These are phyloP conservation scores for Smittia aterrima DNA, from an alignment of 2,888 invertebrate genomes.

Conservation along the genomic window DNA sequence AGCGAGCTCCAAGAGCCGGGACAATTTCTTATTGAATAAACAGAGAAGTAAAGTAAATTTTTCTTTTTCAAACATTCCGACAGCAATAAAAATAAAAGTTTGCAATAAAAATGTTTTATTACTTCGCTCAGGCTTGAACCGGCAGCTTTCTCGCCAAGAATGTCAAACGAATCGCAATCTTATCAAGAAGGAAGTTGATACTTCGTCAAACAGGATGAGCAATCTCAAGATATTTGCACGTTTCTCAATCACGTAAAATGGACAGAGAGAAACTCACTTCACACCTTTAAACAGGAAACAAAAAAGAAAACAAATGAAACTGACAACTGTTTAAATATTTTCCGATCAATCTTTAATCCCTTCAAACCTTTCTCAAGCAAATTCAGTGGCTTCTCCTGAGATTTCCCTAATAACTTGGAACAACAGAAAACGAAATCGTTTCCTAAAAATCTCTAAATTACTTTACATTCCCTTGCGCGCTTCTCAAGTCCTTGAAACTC, in stretches of 20 bases:
- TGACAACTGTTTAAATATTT: neutral
- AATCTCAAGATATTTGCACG: neutral
- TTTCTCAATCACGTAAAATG: neutral
- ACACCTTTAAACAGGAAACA: constrained; percentile 34
- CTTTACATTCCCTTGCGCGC: neutral
- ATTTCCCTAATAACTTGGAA: too few species aligned
- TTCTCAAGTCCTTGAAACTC: neutral
- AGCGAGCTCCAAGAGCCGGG: too few species aligned
- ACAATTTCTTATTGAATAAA: neutral
- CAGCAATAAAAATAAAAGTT: neutral
- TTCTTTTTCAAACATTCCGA: neutral
- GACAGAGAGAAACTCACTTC: too few species aligned
- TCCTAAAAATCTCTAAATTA: neutral
- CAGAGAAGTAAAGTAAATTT: constrained; percentile 1
- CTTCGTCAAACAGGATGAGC: neutral
- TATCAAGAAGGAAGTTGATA: neutral
- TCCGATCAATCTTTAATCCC: too few species aligned
- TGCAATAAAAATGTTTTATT: neutral
- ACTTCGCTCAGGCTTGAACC: neutral
- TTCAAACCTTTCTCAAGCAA: too few species aligned
- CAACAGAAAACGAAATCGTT: neutral
- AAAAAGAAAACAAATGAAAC: neutral
- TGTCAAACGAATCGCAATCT: too few species aligned
- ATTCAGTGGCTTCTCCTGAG: too few species aligned
- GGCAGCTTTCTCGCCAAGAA: too few species aligned